Conservation (phyloP, 2,113 vertebrate genomes). For the Strix uralensis region DNA sequence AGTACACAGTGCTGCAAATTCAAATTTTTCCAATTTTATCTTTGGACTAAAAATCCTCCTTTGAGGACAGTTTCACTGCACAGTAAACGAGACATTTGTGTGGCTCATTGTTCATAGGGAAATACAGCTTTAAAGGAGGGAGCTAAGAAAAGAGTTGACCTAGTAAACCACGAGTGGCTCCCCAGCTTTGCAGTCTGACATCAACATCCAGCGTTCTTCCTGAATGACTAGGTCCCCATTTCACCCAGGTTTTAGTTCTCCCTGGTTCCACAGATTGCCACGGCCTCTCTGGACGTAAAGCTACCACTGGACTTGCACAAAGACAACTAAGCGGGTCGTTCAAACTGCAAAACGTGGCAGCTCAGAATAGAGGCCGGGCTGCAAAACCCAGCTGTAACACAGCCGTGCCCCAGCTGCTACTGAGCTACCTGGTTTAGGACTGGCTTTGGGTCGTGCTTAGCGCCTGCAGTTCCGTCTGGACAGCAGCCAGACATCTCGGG, state of each 20-base stretch:
- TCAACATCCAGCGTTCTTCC: not conserved
- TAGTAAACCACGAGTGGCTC: not conserved
- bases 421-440: no score
- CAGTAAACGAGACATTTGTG: not conserved
- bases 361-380: not conserved
- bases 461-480: fast-evolving
- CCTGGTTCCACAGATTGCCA: no score
- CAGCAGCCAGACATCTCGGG: not conserved
- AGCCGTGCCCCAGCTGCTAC: not conserved
- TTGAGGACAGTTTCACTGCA: not conserved
- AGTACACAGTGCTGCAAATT: not conserved
- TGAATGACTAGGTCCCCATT: fast-evolving
- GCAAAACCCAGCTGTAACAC: not conserved
- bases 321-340: not conserved
- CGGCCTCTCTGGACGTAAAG: not conserved
- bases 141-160: not conserved
- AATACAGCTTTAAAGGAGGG: not conserved
- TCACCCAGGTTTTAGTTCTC: not conserved
- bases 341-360: not conserved
- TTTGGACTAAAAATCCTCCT: not conserved
- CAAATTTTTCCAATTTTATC: not conserved
- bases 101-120: fast-evolving
- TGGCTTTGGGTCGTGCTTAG: not conserved
- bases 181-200: not conserved
- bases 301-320: not conserved